Percentiles rank a stretch among this genome's conserved stretches.
These are phyloP conservation scores for Ooceraea biroi DNA, from an alignment of 1,140 invertebrate species.

Conservation along the genomic window DNA sequence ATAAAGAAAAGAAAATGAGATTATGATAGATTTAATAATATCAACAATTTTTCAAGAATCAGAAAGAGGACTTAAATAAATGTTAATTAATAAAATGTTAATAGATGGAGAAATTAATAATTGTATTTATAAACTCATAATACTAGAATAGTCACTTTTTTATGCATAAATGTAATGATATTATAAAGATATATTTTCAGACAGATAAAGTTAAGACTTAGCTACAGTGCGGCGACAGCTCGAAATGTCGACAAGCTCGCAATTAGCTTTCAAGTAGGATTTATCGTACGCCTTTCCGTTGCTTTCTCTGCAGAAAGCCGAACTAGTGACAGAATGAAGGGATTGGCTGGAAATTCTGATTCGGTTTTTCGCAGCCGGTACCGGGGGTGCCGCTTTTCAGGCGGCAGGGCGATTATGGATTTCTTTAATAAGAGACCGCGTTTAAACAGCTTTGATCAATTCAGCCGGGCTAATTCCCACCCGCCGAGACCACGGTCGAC, in stretches of 20 bases:
- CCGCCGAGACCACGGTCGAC: conserved; percentile 78
- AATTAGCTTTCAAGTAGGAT: conserved; percentile 61
- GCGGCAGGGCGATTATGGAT: conserved; percentile 82
- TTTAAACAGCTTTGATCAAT: conserved; percentile 85
- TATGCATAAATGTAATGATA: background rate
- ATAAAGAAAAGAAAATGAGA: background rate
- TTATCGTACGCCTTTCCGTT: conserved; percentile 6
- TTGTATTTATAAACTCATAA: too few relatives aligned
- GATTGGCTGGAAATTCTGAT: conserved; percentile 51
- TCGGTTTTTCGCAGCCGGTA: conserved; percentile 72
- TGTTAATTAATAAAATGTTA: too few relatives aligned
- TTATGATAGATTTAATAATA: background rate
- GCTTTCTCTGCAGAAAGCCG: background rate
- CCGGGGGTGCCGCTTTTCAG: conserved; percentile 65
- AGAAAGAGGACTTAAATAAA: too few relatives aligned
- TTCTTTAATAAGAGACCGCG: conserved; percentile 83
- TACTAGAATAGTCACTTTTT: too few relatives aligned
- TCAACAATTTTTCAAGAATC: too few relatives aligned
- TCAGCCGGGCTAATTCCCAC: conserved; percentile 82
- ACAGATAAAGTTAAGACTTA: background rate
- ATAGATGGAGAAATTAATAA: too few relatives aligned
- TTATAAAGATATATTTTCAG: background rate
- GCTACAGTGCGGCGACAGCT: background rate
- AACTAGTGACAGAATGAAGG: conserved; percentile 41
- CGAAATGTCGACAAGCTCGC: conserved; percentile 23